Base-by-base conservation (phyloP, 2,888 invertebrate species). In the Boloria selene region DNA sequence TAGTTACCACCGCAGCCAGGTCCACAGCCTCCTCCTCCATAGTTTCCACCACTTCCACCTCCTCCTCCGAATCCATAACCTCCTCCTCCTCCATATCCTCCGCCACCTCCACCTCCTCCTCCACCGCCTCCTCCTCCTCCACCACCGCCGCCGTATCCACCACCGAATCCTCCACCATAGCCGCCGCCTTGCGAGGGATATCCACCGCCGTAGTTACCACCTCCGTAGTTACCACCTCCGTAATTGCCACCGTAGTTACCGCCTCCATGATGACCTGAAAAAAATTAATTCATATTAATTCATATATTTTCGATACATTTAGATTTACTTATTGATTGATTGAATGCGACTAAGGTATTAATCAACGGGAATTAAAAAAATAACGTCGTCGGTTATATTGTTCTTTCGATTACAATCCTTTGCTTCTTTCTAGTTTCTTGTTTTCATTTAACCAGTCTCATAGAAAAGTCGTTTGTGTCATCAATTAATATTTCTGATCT, bases 1-100 rank as follows among this genome's bases (percentile, higher is more conserved):
- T 69, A 61, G 61, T 74, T 71, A 1, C 75, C 75, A 7, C 75
- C 74, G 1, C 75, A 70, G 3, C 77, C 74, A 0, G 76, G 74
- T 0, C 78, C 76, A 22, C 72, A 70, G 13, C 69, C 68, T 72
- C 67, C 63, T 22, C 60, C 63, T 44, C 62, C 50, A 22, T 55
- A 56, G 5, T 71, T 70, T 7, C 17, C 14, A 4, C 74, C 69
- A 2, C 72, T 71, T 13, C 72, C 72, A 42, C 66, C 49, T n/a
- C 75, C 74, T 1, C 69, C 68, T 14, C 71, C 64, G 17, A 64
- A 58, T 3, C 76, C 76, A 3, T 2, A 22, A 44, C 66, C 49
- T n/a, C 75, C 74, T 1, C 69, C 68, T 14, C 71, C 64, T 3
- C 76, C 76, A 3, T 1, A 38, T 0, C 72, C 71, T 3, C 70